Base-by-base conservation (phyloP, 2,113 vertebrate species). In the Xiphophorus hellerii region DNA sequence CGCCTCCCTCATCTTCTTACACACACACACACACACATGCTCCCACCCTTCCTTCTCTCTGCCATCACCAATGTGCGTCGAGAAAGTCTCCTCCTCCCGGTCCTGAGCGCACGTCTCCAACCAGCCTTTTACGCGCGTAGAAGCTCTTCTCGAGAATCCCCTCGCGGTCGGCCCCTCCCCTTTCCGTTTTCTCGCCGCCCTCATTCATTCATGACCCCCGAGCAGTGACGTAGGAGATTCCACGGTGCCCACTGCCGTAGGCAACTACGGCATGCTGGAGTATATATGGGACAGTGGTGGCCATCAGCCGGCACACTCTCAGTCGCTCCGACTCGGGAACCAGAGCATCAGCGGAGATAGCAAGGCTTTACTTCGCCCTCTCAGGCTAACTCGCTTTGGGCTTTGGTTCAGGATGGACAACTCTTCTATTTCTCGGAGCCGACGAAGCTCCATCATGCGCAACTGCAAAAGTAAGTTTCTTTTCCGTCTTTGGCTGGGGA, bases 361-460 rank as follows among this genome's bases (percentile, higher is more conserved):
- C 94, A 93, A 58, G 90, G 91, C 92, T 93, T 90, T 88, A 81
- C 71, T 81, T 94, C 70, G 81, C 75, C 91, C 84, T 88, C 69
- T 84, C 74, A 93, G 92, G 93, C 94, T 95, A 95, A 95, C 95
- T 95, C 94, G 95, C 95, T 95, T 93, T 94, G 87, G 89, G 72
- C 94, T 95, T 95, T 95, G 95, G 95, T 95, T 95, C 88, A 87
- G 84, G 78, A 95, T 95, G 95, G 95, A 95, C 87, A 93, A 90
- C 81, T 90, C 91, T 77, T 83, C 89, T 86, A 92, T 83, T 85
- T 86, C 83, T 92, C 93, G 93, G 93, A 93, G 92, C 91, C 90
- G 92, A 92, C 92, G 94, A 89, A 87, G 92, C 93, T 94, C 93
- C 92, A 79, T 93, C 83, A 75, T 91, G 84, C 94, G 88, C 89